These are phyloP conservation scores for Otis tarda DNA, from an alignment of 2,113 vertebrate genomes.

Conservation along the genomic window DNA sequence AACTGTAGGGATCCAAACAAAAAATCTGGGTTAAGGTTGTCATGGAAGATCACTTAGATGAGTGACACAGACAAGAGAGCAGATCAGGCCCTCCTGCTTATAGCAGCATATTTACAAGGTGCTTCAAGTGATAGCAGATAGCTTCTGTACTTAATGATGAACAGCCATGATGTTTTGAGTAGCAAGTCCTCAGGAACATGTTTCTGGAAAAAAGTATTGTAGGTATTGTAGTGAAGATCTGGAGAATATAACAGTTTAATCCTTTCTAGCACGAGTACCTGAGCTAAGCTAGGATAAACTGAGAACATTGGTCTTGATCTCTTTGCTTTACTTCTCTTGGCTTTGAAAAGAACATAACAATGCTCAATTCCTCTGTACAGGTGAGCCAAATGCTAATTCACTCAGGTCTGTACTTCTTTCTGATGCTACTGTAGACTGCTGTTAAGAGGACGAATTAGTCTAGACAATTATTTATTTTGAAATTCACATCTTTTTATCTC, in stretches of 20 bases:
- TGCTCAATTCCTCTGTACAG: background rate
- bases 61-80: background rate
- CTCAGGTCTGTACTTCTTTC: background rate
- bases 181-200: background rate
- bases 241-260: background rate
- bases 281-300: background rate
- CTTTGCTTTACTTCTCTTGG: background rate
- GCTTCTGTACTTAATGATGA: background rate
- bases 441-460: background rate
- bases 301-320: background rate
- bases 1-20: background rate
- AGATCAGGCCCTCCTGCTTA: background rate
- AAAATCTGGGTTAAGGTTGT: background rate
- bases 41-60: background rate
- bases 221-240: background rate
- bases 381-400: background rate
- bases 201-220: background rate
- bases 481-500: background rate
- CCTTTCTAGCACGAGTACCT: background rate
- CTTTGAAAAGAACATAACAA: background rate
- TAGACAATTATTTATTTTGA: background rate
- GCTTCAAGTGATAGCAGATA: background rate
- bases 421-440: background rate
- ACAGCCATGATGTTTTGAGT: background rate
- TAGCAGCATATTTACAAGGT: background rate